Percentiles rank a stretch among this genome's conserved stretches.
Evolutionary conservation across 2,888 invertebrate species (phyloP).

Genomic region (Glaucopsyche alexis): DNA sequence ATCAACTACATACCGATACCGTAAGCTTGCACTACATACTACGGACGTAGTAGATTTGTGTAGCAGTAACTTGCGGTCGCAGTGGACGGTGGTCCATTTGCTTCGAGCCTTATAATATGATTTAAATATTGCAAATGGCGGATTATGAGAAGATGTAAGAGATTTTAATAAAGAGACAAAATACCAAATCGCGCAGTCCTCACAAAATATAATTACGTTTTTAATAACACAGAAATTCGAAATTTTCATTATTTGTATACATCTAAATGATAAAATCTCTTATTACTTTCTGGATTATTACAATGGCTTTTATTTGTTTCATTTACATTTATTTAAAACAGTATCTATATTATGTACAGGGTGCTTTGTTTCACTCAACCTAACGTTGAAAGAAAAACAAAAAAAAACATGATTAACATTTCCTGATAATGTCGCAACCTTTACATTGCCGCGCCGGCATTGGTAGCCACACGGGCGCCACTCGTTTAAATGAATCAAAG

Average conservation of each 20-base stretch:
- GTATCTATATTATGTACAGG: background rate
- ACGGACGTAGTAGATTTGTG: too few relatives aligned
- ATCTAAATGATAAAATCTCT: background rate
- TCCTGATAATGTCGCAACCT: too few relatives aligned
- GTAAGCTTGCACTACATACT: too few relatives aligned
- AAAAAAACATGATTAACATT: too few relatives aligned
- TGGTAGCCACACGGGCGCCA: too few relatives aligned
- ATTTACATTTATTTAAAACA: background rate
- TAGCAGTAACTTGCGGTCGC: background rate
- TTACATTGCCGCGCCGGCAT: too few relatives aligned
- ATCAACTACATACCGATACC: too few relatives aligned
- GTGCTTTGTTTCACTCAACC: too few relatives aligned
- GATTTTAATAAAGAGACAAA: constrained; percentile 5
- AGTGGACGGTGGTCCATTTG: background rate
- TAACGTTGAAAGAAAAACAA: too few relatives aligned
- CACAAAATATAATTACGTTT: background rate
- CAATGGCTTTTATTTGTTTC: background rate
- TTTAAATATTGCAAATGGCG: background rate
- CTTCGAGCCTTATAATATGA: background rate
- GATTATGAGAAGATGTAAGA: background rate
- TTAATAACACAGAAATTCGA: background rate
- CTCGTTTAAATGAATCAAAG: too few relatives aligned
- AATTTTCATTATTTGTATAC: background rate
- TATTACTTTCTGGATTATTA: constrained; percentile 1
- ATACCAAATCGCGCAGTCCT: background rate